A percentile compares a stretch with the other conserved stretches of the same genome.
Conservation (phyloP, 1,140 invertebrate genomes). For the Bombus breviceps region DNA sequence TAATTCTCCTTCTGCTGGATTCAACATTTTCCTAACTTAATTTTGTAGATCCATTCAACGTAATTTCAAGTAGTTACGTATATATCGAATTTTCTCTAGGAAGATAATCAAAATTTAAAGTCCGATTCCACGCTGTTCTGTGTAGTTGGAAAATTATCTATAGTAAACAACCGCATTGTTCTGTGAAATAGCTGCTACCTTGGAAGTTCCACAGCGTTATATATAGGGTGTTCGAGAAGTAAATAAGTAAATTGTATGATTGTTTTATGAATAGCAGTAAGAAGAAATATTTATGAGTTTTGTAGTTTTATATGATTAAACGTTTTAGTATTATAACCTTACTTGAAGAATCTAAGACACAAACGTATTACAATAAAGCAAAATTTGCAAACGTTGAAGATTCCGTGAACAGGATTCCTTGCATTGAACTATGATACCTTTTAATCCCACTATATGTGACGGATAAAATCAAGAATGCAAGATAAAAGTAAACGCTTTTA, state of each 20-base stretch:
- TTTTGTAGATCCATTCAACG: no score
- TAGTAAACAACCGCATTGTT: neutral
- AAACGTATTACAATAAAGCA: neutral
- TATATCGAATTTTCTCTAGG: neutral
- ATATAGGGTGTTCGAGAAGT: neutral
- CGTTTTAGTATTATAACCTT: neutral
- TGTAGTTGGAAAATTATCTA: conserved; percentile 9
- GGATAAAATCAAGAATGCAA: neutral
- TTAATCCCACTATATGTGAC: neutral
- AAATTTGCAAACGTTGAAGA: neutral
- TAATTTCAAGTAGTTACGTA: neutral
- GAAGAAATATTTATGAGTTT: no score
- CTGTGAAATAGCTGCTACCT: neutral
- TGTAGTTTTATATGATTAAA: neutral
- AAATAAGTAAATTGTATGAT: neutral
- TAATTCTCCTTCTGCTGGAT: neutral
- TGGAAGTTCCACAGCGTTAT: neutral
- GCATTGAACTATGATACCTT: neutral
- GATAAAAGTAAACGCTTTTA: neutral
- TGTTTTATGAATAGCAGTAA: neutral
- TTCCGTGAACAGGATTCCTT: neutral
- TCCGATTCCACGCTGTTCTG: neutral
- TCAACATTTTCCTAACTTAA: neutral
- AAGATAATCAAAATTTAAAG: neutral
- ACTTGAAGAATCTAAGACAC: no score